These are phyloP conservation scores for Brachionus sp. DNA, from an alignment of 1,140 invertebrate genomes.

Conservation along the genomic window DNA sequence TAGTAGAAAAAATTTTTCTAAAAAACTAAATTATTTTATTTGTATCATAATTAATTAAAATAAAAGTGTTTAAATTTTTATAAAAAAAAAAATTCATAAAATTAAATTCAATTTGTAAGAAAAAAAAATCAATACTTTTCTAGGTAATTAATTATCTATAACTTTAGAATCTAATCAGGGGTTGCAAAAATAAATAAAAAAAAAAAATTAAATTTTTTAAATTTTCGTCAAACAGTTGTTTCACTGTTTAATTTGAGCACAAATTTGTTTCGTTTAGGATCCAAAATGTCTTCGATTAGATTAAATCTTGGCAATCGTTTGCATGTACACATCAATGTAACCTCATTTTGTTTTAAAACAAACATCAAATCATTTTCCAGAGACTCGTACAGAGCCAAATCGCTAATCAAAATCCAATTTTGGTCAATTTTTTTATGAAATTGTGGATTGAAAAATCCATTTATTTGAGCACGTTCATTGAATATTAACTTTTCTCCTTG, in stretches of 20 bases:
- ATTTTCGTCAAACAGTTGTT: slow-evolving; percentile 75
- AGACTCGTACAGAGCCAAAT: not conserved
- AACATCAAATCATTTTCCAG: slow-evolving; percentile 33
- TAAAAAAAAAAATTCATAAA: not conserved
- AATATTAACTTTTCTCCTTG: slow-evolving; percentile 65
- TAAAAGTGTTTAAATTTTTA: not conserved
- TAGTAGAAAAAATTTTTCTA: not conserved
- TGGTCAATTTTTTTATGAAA: slow-evolving; percentile 39
- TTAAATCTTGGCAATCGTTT: slow-evolving; percentile 42
- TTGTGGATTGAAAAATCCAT: not conserved
- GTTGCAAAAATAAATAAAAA: not conserved
- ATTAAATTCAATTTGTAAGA: not conserved
- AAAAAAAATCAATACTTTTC: not conserved
- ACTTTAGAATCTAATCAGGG: not conserved
- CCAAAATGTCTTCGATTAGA: slow-evolving; percentile 85
- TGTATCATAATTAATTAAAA: not conserved
- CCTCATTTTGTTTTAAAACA: slow-evolving; percentile 43
- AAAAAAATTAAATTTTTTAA: not conserved
- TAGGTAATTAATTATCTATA: not conserved
- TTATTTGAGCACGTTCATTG: slow-evolving; percentile 27
- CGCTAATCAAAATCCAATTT: slow-evolving; percentile 38
- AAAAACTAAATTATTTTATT: not conserved
- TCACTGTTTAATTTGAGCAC: slow-evolving; percentile 87
- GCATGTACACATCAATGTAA: slow-evolving; percentile 37
- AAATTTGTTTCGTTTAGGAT: slow-evolving; percentile 92